Evolutionary conservation across 1,140 invertebrate species (phyloP), one percentile per base, ranked within the genome.

Genomic region (Parasteatoda tepidariorum): DNA sequence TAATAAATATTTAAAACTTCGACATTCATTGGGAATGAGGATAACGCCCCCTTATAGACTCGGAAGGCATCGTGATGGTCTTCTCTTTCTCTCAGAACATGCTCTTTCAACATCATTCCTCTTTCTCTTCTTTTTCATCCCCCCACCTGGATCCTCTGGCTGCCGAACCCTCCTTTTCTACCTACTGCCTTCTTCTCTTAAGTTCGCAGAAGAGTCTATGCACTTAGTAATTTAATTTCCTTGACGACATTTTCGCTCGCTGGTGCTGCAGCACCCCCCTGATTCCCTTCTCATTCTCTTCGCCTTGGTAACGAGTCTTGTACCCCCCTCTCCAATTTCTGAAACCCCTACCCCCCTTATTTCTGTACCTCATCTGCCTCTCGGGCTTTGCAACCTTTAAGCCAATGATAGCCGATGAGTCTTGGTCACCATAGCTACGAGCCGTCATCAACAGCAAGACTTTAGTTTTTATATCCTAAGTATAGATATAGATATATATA

Each of bases 211-310:
- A 57, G 64, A 79, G 66, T 62, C 67, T 57, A 70, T 82, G 78
- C 78, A 82, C 66, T 74, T 83, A 83, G 81, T 73, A 83, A 83
- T 83, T 83, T 83, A 83, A 83, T 83, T 83, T 83, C 70, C 61
- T 74, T 83, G 81, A 83, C 81, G 81, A 83, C 81, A 83, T 83
- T 83, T 83, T 83, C 81, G 81, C 81, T 71, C 48, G 76, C 76
- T 34, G 64, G 30, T 68, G 62, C 48, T 41, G 41, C 64, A 0
- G 31, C 24, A n/a, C 6, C 64, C 48, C 26, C 41, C 48, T 26
- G 34, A 24, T 41, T 28, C 28, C 24, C 26, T 31, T 64, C 57
- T 82, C 78, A 71, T 82, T 82, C 78, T 82, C 78, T 70, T 82
- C 78, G 78, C 78, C 78, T 62, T 70, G 78, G 78, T 82, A 82